Evolutionary conservation across 2,797 vertebrate genomes (phyloP).

Genomic region (Triplophysa yarkandensis): DNA sequence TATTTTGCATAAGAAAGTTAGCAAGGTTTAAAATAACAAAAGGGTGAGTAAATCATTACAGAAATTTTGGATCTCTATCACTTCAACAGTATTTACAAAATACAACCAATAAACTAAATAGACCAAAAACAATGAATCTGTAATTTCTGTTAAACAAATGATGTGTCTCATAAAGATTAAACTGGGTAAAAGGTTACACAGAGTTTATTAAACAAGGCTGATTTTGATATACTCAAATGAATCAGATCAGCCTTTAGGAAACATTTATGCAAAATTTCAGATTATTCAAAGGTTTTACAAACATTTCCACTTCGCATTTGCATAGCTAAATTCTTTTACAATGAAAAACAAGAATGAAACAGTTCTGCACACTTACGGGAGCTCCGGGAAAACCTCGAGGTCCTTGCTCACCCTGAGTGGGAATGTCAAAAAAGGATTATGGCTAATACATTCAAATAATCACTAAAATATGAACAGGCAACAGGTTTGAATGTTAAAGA

Average conservation of each 20-base stretch:
- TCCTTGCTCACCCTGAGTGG: conserved; percentile 73
- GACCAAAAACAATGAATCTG: neutral
- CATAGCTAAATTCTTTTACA: neutral
- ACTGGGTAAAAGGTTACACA: neutral
- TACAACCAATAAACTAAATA: neutral
- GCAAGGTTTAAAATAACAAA: no score
- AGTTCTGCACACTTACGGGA: conserved; percentile 47
- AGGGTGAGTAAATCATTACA: no score
- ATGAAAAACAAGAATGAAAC: neutral
- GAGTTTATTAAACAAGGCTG: neutral
- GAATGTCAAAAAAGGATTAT: conserved; percentile 7
- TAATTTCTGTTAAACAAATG: neutral
- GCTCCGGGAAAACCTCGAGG: conserved; percentile 71
- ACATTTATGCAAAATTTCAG: conserved; percentile 4
- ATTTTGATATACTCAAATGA: neutral
- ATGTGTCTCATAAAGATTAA: neutral
- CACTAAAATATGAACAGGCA: neutral
- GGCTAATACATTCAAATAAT: neutral
- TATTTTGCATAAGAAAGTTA: no score
- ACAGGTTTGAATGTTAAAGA: neutral
- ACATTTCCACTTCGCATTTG: conserved; percentile 5
- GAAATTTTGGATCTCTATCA: no score
- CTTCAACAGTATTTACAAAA: conserved; percentile 1
- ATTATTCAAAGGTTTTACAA: neutral
- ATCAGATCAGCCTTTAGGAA: neutral